phyloP scores from a whole-genome alignment of 2,113 vertebrate genomes.

The Symphodus melops region DNA sequence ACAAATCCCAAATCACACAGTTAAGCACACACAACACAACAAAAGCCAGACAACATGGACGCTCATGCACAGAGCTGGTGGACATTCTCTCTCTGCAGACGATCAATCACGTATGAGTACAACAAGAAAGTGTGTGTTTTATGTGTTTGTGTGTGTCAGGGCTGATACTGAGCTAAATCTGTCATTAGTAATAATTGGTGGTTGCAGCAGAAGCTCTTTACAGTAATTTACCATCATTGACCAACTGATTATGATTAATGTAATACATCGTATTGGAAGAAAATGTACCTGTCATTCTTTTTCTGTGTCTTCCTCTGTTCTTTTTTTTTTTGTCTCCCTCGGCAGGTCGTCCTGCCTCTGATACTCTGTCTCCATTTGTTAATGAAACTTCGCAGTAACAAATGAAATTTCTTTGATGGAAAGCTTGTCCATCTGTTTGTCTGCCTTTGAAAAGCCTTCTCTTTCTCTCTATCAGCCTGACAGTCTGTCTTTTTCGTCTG shows the following conservation, averaged over 20 bases:
- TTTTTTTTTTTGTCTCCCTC: not conserved
- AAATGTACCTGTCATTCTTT: conserved; percentile 10
- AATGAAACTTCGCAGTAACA: conserved; percentile 35
- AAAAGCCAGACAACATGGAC: conserved; percentile 11
- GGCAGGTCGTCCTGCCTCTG: not conserved
- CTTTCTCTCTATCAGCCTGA: conserved; percentile 38
- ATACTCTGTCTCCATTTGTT: conserved; percentile 15
- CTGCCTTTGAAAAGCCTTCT: conserved; percentile 47
- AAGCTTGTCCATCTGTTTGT: conserved; percentile 52
- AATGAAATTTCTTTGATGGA: conserved; percentile 49
- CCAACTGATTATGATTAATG: conserved; percentile 64
- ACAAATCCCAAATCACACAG: conserved; percentile 18
- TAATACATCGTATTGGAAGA: conserved; percentile 8
- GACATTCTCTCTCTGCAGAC: conserved; percentile 47
- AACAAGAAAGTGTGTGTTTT: conserved; percentile 19
- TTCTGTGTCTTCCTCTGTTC: not conserved
- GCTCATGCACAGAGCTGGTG: conserved; percentile 22
- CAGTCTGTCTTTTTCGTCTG: conserved; percentile 43
- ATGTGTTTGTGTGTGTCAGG: conserved; percentile 1
- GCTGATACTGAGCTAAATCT: conserved; percentile 60
- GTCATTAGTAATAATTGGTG: conserved; percentile 71
- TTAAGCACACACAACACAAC: conserved; percentile 1
- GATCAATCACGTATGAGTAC: conserved; percentile 67
- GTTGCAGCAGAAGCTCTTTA: conserved; percentile 58
- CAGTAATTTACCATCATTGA: conserved; percentile 62